A percentile compares a stretch with the other conserved stretches of the same genome.
phyloP scores from a whole-genome alignment of 2,888 invertebrate species.

The Amphipyra berbera region DNA sequence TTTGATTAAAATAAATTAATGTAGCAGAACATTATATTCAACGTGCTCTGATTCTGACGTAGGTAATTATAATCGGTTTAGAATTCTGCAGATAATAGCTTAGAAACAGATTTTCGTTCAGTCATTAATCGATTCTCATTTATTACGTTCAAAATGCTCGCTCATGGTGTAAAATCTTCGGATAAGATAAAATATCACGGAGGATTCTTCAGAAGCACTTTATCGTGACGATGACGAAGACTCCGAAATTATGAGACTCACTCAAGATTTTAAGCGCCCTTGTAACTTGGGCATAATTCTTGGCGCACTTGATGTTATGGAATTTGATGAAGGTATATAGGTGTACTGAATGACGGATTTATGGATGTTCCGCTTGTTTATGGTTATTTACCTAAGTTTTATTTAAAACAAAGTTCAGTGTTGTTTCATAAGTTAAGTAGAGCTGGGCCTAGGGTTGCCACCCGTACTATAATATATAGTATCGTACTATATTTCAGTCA shows the following conservation, averaged over 20 bases:
- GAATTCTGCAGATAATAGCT: conserved; percentile 5
- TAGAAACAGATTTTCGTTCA: conserved; percentile 12
- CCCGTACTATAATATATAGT: too few species aligned
- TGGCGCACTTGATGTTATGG: conserved; percentile 19
- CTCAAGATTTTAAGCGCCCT: conserved; percentile 40
- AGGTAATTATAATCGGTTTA: conserved; percentile 31
- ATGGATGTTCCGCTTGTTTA: neutral
- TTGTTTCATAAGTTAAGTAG: too few species aligned
- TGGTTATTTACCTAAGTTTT: too few species aligned
- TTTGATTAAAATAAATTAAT: conserved; percentile 26
- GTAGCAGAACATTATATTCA: neutral
- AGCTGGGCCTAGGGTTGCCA: too few species aligned
- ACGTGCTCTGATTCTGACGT: conserved; percentile 19
- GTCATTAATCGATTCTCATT: conserved; percentile 40
- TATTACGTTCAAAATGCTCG: conserved; percentile 40
- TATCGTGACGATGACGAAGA: conserved; percentile 41
- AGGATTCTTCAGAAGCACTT: conserved; percentile 44
- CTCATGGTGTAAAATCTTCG: conserved; percentile 42
- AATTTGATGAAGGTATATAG: conserved; percentile 27
- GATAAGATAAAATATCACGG: conserved; percentile 47
- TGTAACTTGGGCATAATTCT: conserved; percentile 37
- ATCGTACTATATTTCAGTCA: too few species aligned
- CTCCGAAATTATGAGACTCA: conserved; percentile 52
- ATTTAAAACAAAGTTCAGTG: too few species aligned
- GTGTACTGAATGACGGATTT: conserved; percentile 3